Evolutionary conservation across 2,113 vertebrate species (phyloP), one percentile per base, ranked within the genome.

Genomic region (Oophaga pumilio): DNA sequence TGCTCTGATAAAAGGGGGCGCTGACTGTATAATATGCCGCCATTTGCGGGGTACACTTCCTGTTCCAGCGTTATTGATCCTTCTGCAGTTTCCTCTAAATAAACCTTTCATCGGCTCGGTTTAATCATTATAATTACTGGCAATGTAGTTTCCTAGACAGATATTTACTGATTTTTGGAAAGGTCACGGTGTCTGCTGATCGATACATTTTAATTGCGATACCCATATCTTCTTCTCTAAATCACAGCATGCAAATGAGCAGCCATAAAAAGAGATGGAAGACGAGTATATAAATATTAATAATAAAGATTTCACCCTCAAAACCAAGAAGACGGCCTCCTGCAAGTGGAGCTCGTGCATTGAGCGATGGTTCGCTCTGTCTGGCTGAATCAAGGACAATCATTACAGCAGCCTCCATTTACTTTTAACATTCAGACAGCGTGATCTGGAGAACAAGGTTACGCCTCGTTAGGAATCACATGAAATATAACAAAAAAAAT

Each of bases 161-260:
- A 87, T 87, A 80, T 87, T 80, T 87, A 80, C 76, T 71, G 85
- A 73, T 87, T 71, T 52, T 71, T 20, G 56, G 62, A 87, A 87
- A 87, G 85, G 85, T 81, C 85, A 69, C 6, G 43, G 77, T 73
- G 76, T 57, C 76, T 11, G 76, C 26, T 12, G 76, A 87, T 87
- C 85, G 12, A 87, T 87, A 76, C 64, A 43, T 87, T 68, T 80
- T 87, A 87, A 87, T 87, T 56, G 64, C 77, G 71, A 81, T 81
- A 87, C 59, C 52, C 85, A 71, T 71, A 80, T 56, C 52, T 12
- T 24, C 53, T 71, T 81, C 62, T 80, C n/a, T 81, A 71, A 87
- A 87, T 87, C 77, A 49, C 76, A 57, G 62, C 64, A 80, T 81
- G 85, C 52, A 74, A 82, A 87, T 81, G 57, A 64, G 33, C 7